These are phyloP conservation scores for Furcifer pardalis DNA, from an alignment of 2,797 vertebrate species.

Conservation along the genomic window DNA sequence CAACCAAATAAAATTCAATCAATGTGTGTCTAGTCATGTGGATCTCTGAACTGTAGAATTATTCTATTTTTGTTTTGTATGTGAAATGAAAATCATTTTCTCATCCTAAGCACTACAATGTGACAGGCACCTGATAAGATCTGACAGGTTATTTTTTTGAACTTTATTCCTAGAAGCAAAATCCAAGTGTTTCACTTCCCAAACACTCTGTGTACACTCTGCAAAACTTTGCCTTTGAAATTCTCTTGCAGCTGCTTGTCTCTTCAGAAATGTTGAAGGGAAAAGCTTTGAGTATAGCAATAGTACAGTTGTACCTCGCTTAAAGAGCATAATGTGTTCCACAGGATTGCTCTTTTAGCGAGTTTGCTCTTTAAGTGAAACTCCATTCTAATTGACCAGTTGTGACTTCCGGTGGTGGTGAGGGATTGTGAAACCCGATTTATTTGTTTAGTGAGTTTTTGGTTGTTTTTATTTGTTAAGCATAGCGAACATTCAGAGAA, in stretches of 20 bases:
- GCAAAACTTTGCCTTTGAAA: slow-evolving; percentile 36
- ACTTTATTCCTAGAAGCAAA: slow-evolving; percentile 5
- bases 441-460: too few relatives aligned
- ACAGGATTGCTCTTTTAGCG: too few relatives aligned
- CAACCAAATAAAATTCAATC: slow-evolving; percentile 35
- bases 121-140: slow-evolving; percentile 14
- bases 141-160: slow-evolving; percentile 33
- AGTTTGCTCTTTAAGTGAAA: too few relatives aligned
- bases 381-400: too few relatives aligned
- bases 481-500: too few relatives aligned
- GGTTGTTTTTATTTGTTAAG: too few relatives aligned
- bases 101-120: slow-evolving; percentile 25
- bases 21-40: slow-evolving; percentile 12
- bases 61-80: slow-evolving; percentile 13
- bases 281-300: slow-evolving; percentile 38
- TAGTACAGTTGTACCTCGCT: too few relatives aligned
- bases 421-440: too few relatives aligned
- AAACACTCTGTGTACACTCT: background rate
- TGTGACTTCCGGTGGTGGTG: too few relatives aligned
- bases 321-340: too few relatives aligned
- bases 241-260: background rate
- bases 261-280: slow-evolving; percentile 18
- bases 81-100: slow-evolving; percentile 34
- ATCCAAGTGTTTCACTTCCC: background rate
- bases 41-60: slow-evolving; percentile 41